A percentile compares a stretch with the other conserved stretches of the same genome.
Evolutionary conservation across 64 coral and sea anemone species (phyloP).

Genomic region (Pachyseris speciosa): DNA sequence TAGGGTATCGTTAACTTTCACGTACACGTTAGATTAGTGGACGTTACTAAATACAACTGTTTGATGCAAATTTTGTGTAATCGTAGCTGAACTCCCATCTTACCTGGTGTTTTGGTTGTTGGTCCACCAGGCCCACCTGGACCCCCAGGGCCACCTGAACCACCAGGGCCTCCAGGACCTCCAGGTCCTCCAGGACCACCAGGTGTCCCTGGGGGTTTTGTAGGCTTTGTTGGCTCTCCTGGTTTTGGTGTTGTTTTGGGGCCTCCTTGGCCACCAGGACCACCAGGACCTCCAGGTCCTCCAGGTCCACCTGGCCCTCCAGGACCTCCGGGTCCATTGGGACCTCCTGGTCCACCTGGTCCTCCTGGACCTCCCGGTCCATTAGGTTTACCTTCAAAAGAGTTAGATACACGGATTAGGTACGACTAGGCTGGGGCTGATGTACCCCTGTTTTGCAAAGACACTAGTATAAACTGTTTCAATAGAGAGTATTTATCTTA

Average conservation of each 20-base stretch:
- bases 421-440: not conserved
- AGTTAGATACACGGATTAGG: constrained; percentile 5
- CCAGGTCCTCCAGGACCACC: constrained; percentile 80
- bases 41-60: too few relatives aligned
- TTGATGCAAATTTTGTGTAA: too few relatives aligned
- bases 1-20: too few relatives aligned
- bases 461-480: too few relatives aligned
- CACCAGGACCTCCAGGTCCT: constrained; percentile 88
- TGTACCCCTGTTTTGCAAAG: not conserved
- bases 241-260: constrained; percentile 55
- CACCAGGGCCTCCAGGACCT: constrained; percentile 64
- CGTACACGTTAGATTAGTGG: too few relatives aligned
- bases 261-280: constrained; percentile 81
- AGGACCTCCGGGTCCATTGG: constrained; percentile 76
- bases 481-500: too few relatives aligned
- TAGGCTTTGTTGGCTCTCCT: constrained; percentile 31
- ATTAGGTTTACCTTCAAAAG: constrained; percentile 59
- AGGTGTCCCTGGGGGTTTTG: constrained; percentile 72
- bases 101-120: constrained; percentile 48
- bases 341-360: constrained; percentile 82
- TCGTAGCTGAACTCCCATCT: not conserved
- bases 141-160: constrained; percentile 73
- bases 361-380: constrained; percentile 89
- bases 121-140: constrained; percentile 79
- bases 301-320: constrained; percentile 78